Conservation (phyloP, 2,888 invertebrate species). For the Watsonalla binaria region DNA sequence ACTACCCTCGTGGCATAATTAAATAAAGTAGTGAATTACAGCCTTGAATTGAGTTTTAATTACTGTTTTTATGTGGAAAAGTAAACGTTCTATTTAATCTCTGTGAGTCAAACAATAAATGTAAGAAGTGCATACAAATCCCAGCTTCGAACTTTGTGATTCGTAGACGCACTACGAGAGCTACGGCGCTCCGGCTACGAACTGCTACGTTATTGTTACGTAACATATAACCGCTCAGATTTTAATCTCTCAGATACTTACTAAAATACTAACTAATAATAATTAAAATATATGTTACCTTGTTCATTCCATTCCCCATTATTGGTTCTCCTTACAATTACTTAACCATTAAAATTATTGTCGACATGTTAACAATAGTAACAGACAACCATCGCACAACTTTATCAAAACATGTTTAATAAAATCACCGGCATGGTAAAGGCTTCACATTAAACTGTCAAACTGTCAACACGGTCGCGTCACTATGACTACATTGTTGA, state of each 20-base stretch:
- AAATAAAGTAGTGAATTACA: no score
- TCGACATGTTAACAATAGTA: slow-evolving; percentile 35
- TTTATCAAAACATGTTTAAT: slow-evolving; percentile 36
- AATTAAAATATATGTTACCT: slow-evolving; percentile 76
- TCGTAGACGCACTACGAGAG: slow-evolving; percentile 22
- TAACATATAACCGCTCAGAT: slow-evolving; percentile 31
- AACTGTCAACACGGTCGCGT: slow-evolving; percentile 63
- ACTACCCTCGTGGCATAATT: no score
- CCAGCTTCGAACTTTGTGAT: slow-evolving; percentile 14
- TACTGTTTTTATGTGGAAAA: neutral
- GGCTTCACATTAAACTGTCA: slow-evolving; percentile 46
- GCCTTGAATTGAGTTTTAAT: no score
- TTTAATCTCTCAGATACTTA: slow-evolving; percentile 10
- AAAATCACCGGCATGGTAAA: slow-evolving; percentile 38
- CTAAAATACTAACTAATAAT: slow-evolving; percentile 7
- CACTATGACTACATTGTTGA: slow-evolving; percentile 78
- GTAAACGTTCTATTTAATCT: neutral
- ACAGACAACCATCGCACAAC: slow-evolving; percentile 37
- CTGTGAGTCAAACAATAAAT: neutral
- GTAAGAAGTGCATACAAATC: neutral
- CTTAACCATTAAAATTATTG: slow-evolving; percentile 46
- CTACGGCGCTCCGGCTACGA: slow-evolving; percentile 36
- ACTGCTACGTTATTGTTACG: slow-evolving; percentile 41
- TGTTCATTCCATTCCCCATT: slow-evolving; percentile 95
- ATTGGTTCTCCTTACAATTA: slow-evolving; percentile 35